Evolutionary conservation across 2,888 invertebrate genomes (phyloP).

Genomic region (Machimus atricapillus): DNA sequence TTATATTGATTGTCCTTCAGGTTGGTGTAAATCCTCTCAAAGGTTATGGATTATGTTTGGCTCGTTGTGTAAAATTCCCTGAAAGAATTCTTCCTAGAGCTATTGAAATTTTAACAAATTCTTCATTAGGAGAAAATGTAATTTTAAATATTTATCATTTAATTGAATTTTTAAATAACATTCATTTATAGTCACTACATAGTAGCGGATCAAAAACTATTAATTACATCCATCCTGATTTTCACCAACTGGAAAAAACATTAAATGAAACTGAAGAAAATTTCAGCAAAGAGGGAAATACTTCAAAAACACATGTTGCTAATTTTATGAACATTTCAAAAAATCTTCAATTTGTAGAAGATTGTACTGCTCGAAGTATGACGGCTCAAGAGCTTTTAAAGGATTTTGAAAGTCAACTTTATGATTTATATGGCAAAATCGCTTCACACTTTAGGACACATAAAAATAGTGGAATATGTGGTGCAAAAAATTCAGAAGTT

Average conservation of each 20-base stretch:
- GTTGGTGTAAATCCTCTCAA: constrained; percentile 46
- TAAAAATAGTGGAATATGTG: not conserved
- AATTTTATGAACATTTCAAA: constrained; percentile 20
- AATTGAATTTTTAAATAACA: not conserved
- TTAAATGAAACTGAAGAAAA: not conserved
- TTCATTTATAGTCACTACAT: not conserved
- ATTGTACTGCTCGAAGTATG: not conserved
- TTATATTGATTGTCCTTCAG: constrained; percentile 14
- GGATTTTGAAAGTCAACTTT: constrained; percentile 24
- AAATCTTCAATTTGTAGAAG: not conserved
- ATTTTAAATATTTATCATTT: not conserved
- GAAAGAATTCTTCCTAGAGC: constrained; percentile 44
- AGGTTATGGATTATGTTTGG: constrained; percentile 49
- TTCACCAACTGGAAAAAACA: not conserved
- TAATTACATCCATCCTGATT: not conserved
- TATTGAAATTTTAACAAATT: constrained; percentile 42
- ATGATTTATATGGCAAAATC: constrained; percentile 41
- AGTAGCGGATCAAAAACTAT: not conserved
- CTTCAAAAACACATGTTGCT: not conserved
- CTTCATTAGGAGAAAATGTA: constrained; percentile 23
- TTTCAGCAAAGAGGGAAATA: not conserved
- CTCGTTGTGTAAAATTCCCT: constrained; percentile 47
- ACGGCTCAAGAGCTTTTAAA: not conserved
- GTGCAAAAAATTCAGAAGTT: not conserved
- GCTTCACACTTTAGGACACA: not conserved